phyloP scores from a whole-genome alignment of 2,113 vertebrate species.

The Astur gentilis region DNA sequence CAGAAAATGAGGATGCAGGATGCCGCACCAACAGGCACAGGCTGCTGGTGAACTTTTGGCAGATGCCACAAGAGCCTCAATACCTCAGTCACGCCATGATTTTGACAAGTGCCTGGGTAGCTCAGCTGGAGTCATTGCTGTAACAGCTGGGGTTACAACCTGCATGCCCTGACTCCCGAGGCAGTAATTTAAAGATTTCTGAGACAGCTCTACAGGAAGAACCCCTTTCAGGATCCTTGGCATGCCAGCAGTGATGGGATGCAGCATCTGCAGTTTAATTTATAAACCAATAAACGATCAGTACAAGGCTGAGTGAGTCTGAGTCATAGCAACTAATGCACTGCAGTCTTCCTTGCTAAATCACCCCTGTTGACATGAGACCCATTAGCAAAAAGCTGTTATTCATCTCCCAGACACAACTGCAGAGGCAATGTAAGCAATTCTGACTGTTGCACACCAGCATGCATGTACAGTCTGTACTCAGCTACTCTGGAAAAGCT shows the following conservation, averaged over 20 bases:
- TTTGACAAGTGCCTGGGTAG: not conserved
- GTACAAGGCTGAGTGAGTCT: slow-evolving; percentile 4
- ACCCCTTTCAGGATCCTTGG: not conserved
- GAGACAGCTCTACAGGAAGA: not conserved
- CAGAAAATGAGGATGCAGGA: not conserved
- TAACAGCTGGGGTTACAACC: not conserved
- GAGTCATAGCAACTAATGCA: slow-evolving; percentile 40
- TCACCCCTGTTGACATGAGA: slow-evolving; percentile 35
- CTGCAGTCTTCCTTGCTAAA: slow-evolving; percentile 20
- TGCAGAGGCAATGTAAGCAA: not conserved
- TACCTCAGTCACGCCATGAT: not conserved
- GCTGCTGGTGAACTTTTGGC: not conserved
- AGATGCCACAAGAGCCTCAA: not conserved
- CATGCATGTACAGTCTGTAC: not conserved
- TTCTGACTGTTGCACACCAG: not conserved
- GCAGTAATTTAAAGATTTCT: not conserved
- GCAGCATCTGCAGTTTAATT: slow-evolving; percentile 15
- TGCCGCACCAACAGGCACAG: not conserved
- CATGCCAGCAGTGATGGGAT: not conserved
- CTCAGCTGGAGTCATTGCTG: not conserved
- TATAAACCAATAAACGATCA: not conserved
- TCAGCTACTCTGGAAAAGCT: not conserved
- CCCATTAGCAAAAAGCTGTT: slow-evolving; percentile 38
- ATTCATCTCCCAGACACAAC: not conserved
- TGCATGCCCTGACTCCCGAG: not conserved